phyloP scores from a whole-genome alignment of 30 jellyfish, hydroid and myxozoan species.

The Aurelia coerulea region DNA sequence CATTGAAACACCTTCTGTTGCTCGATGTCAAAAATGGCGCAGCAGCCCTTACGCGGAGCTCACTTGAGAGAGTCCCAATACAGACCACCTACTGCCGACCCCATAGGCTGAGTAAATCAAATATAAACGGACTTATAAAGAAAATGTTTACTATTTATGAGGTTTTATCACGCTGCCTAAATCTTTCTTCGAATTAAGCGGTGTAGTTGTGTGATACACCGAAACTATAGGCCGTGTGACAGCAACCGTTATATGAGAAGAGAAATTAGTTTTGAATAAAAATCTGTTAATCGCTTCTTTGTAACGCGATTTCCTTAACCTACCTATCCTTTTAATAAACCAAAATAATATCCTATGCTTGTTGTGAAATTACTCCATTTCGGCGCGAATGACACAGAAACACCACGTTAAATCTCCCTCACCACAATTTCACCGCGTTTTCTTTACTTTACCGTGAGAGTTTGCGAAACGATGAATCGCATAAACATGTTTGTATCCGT shows the following conservation, averaged over 20 bases:
- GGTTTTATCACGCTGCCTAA: constrained; percentile 1
- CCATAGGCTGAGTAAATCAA: too few species aligned
- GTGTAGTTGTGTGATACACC: not conserved
- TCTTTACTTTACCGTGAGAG: not conserved
- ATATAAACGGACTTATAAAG: too few species aligned
- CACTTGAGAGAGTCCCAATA: too few species aligned
- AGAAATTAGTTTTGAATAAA: not conserved
- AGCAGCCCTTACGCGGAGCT: too few species aligned
- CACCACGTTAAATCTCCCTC: not conserved
- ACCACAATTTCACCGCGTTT: not conserved
- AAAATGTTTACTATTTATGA: too few species aligned
- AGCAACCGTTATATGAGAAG: not conserved
- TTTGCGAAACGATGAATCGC: not conserved
- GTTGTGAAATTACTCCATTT: not conserved
- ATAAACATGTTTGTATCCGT: not conserved
- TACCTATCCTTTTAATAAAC: not conserved
- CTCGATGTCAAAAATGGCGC: too few species aligned
- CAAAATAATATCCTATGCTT: not conserved
- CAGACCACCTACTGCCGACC: too few species aligned
- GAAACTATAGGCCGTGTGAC: not conserved
- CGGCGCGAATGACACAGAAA: not conserved
- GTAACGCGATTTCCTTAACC: constrained; percentile 30
- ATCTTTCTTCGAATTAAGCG: not conserved
- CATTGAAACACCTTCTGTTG: too few species aligned
- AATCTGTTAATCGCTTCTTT: constrained; percentile 26